phyloP scores from a whole-genome alignment of 2,797 vertebrate genomes.

The Muscicapa striata region DNA sequence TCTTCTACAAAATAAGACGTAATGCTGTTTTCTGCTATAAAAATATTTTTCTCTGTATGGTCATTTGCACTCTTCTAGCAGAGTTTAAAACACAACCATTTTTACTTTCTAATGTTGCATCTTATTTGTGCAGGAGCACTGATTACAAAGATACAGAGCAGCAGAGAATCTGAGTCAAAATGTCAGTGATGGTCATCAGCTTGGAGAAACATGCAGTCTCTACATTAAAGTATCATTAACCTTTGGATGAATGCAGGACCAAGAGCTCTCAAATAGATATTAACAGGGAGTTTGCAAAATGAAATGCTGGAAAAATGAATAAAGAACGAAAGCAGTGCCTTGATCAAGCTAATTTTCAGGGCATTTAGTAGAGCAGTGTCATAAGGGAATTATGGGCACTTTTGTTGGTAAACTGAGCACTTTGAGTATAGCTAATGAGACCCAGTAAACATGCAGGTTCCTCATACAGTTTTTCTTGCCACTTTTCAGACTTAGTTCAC shows the following conservation, averaged over 20 bases:
- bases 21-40: background rate
- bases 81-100: background rate
- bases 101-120: background rate
- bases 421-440: background rate
- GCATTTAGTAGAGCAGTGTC: background rate
- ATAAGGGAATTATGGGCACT: background rate
- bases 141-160: background rate
- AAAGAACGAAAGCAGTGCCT: background rate
- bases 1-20: background rate
- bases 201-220: background rate
- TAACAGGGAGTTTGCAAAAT: background rate
- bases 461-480: background rate
- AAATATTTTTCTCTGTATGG: background rate
- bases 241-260: background rate
- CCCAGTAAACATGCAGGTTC: background rate
- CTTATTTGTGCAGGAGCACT: background rate
- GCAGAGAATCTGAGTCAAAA: background rate
- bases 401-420: background rate
- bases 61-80: background rate
- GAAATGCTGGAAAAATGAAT: background rate
- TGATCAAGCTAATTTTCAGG: background rate
- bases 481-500: background rate
- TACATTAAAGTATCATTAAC: background rate
- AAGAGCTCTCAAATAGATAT: background rate
- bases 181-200: background rate